Conservation (phyloP, 2,888 invertebrate species). For the Hylaea fasciaria region DNA sequence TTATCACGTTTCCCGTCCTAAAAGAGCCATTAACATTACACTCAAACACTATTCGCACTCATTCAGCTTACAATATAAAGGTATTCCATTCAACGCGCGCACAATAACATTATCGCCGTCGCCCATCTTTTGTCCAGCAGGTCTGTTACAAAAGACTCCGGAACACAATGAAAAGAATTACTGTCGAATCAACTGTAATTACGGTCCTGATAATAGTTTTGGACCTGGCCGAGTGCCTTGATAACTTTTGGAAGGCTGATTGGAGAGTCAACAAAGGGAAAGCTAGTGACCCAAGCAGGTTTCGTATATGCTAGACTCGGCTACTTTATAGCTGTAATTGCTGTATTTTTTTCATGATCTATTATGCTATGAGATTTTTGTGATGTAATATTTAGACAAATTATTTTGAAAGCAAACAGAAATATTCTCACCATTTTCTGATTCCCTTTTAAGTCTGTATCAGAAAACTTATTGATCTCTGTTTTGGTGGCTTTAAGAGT, state of each 20-base stretch:
- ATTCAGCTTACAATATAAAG: constrained; percentile 42
- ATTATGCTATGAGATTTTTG: no score
- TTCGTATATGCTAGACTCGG: not conserved
- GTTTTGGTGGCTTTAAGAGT: no score
- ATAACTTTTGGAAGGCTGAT: constrained; percentile 39
- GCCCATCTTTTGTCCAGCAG: constrained; percentile 64
- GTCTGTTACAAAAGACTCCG: constrained; percentile 63
- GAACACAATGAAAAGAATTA: constrained; percentile 64
- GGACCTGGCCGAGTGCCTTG: constrained; percentile 48
- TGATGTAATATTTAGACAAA: no score
- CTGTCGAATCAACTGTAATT: constrained; percentile 65
- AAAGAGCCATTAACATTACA: constrained; percentile 35
- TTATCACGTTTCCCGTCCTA: constrained; percentile 17
- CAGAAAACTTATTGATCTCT: no score
- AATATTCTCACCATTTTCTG: no score
- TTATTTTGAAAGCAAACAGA: no score
- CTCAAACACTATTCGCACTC: constrained; percentile 37
- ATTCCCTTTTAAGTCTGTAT: no score
- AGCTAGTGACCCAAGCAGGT: not conserved
- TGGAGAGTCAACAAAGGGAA: constrained; percentile 10
- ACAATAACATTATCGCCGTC: constrained; percentile 57
- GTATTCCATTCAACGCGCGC: constrained; percentile 51
- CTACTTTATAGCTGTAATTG: not conserved
- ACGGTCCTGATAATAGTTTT: constrained; percentile 55
- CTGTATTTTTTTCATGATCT: not conserved